These are phyloP conservation scores for Noctuana brunneofusca DNA, from an alignment of 2,888 invertebrate genomes.

Conservation along the genomic window DNA sequence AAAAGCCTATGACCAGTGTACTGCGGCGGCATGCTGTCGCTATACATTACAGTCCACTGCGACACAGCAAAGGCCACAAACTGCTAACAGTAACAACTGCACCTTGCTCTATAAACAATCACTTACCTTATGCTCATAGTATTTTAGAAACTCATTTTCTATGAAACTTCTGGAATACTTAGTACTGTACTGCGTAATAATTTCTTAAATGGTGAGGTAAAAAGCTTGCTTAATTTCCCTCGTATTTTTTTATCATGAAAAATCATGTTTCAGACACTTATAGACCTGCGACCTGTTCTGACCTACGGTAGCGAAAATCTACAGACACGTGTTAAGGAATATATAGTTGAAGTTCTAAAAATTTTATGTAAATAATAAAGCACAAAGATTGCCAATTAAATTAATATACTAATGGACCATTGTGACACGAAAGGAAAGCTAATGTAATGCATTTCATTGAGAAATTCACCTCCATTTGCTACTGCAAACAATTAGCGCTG, in stretches of 20 bases:
- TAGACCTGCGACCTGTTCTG: too few species aligned
- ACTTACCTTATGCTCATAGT: slow-evolving; percentile 11
- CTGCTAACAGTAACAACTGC: slow-evolving; percentile 23
- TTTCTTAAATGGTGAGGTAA: too few species aligned
- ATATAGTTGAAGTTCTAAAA: too few species aligned
- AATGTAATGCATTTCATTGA: slow-evolving; percentile 6
- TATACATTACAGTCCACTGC: slow-evolving; percentile 18
- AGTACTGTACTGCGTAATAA: too few species aligned
- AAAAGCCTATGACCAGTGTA: slow-evolving; percentile 13
- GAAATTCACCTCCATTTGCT: background rate
- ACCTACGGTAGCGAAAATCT: too few species aligned
- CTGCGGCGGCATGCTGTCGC: slow-evolving; percentile 21
- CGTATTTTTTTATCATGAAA: too few species aligned
- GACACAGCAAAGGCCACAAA: slow-evolving; percentile 25
- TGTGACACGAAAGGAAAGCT: slow-evolving; percentile 1
- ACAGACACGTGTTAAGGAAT: too few species aligned
- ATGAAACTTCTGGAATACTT: too few species aligned
- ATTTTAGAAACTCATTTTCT: background rate
- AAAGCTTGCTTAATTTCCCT: too few species aligned
- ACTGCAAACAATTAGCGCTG: slow-evolving; percentile 6
- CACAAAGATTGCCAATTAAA: too few species aligned
- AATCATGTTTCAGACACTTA: too few species aligned
- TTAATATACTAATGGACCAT: background rate
- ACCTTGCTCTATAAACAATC: slow-evolving; percentile 22
- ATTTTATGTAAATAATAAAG: too few species aligned